Conservation (phyloP, 2,797 vertebrate genomes). For the Heliangelus exortis region DNA sequence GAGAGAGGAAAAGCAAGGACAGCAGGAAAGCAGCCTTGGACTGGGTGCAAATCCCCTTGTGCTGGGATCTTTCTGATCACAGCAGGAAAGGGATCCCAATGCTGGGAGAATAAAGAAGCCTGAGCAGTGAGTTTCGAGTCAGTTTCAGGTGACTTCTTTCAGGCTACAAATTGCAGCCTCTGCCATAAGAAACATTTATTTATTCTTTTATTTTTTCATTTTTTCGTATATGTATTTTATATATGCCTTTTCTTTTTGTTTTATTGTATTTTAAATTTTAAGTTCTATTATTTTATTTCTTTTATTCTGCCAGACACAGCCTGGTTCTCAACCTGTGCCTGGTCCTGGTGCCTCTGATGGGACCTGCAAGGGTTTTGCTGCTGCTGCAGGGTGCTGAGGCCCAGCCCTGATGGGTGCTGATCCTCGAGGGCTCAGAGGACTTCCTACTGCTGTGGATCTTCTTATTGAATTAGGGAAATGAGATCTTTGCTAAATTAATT, state of each 20-base stretch:
- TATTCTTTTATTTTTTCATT: no score
- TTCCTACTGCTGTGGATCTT: neutral
- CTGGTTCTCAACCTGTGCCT: neutral
- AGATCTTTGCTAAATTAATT: constrained; percentile 57
- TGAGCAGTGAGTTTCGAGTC: neutral
- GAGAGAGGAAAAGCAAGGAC: neutral
- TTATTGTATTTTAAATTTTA: no score
- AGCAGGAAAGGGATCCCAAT: neutral
- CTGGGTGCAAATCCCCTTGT: neutral
- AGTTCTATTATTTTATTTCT: no score
- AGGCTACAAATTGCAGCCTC: neutral
- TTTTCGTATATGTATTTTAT: no score
- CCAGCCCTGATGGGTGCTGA: neutral
- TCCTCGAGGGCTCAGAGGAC: neutral
- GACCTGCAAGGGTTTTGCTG: neutral
- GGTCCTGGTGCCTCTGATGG: neutral
- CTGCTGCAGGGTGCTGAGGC: neutral
- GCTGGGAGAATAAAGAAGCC: neutral
- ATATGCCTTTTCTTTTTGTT: neutral
- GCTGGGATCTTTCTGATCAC: neutral
- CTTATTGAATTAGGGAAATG: constrained; percentile 40
- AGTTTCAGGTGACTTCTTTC: neutral
- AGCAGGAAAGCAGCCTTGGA: neutral
- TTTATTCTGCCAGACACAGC: neutral
- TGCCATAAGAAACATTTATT: neutral